Conservation (phyloP, 2,797 vertebrate genomes). For the Champsocephalus gunnari region DNA sequence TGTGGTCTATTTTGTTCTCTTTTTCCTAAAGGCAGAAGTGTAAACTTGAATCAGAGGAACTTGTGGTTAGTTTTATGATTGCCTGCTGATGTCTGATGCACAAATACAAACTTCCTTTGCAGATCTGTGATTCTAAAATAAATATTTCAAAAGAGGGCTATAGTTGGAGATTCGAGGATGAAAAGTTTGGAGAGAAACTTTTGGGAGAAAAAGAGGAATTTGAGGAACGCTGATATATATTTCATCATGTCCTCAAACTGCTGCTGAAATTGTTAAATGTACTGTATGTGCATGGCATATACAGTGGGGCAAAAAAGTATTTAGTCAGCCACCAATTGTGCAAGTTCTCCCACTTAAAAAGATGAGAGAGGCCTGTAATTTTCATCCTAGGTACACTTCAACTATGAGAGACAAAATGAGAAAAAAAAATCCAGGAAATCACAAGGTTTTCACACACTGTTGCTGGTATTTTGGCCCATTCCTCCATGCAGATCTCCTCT, state of each 20-base stretch:
- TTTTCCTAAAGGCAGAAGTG: neutral
- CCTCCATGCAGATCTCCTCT: too few species aligned
- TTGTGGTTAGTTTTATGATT: neutral
- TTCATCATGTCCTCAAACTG: neutral
- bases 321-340: too few species aligned
- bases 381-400: too few species aligned
- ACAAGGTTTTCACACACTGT: too few species aligned
- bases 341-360: too few species aligned
- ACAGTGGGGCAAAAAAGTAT: too few species aligned
- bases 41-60: slow-evolving; percentile 3
- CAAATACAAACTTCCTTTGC: neutral
- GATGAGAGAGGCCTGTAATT: too few species aligned
- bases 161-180: neutral
- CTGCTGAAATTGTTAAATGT: neutral
- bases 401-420: too few species aligned
- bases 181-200: neutral
- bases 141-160: too few species aligned
- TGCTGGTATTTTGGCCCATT: too few species aligned
- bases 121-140: too few species aligned
- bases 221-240: neutral
- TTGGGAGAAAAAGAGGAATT: neutral
- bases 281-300: neutral
- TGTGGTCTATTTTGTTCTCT: neutral
- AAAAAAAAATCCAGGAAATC: too few species aligned
- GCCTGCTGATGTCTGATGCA: neutral